phyloP scores from a whole-genome alignment of 2,888 invertebrate genomes.

The Polyploca ridens region DNA sequence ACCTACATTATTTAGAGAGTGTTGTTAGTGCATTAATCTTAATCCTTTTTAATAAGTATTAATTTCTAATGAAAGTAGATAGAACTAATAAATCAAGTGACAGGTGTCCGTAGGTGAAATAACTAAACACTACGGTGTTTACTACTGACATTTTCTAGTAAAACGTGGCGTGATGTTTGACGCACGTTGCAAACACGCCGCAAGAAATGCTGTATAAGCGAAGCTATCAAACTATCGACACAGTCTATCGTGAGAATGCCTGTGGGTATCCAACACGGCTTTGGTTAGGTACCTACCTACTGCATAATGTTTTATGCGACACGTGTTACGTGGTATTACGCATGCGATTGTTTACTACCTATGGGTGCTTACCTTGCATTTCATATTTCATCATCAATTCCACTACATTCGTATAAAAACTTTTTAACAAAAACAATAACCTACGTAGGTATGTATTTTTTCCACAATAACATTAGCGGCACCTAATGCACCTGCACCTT shows the following conservation, averaged over 20 bases:
- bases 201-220: conserved; percentile 12
- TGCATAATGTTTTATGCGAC: conserved; percentile 8
- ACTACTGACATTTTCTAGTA: conserved; percentile 12
- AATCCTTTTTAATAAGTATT: neutral
- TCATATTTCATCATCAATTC: neutral
- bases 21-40: neutral
- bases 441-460: too few relatives aligned
- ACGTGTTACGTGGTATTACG: neutral
- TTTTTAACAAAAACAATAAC: too few relatives aligned
- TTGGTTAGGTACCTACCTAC: neutral
- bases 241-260: conserved; percentile 14
- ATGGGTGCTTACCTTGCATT: neutral
- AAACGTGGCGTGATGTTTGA: conserved; percentile 16
- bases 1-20: too few relatives aligned
- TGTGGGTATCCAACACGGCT: too few relatives aligned
- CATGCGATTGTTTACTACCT: conserved; percentile 14
- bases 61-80: conserved; percentile 2
- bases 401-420: too few relatives aligned
- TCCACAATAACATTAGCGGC: too few relatives aligned
- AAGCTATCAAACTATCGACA: neutral
- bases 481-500: too few relatives aligned
- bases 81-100: neutral
- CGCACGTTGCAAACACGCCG: conserved; percentile 8
- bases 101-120: conserved; percentile 8
- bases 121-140: conserved; percentile 16